Base-by-base conservation (phyloP, 1,140 invertebrate species). In the Penaeus chinensis region DNA sequence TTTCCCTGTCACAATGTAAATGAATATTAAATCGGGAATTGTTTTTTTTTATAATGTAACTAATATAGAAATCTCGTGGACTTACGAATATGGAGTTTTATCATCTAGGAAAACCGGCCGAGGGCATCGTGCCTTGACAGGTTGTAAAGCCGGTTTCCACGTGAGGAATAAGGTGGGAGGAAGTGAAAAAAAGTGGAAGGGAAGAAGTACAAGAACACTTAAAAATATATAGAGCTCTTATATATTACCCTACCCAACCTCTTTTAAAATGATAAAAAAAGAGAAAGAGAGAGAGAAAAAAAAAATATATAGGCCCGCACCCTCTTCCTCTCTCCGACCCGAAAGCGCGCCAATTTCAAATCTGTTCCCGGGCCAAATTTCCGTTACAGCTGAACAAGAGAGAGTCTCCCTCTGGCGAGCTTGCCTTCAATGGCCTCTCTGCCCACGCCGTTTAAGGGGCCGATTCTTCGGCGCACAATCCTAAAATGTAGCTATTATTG, bases 401-500 rank as follows among this genome's bases (percentile, higher is more conserved):
- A 61, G 84, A 85, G 84, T 42, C 27, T 47, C 83, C 74, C 74
- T 47, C 60, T 22, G 61, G 63, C 76, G 61, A 79, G 84, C 60
- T 76, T 22, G 27, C 74, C 27, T 37, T 85, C 24, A 85, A 85
- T 85, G 76, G 84, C 61, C 74, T n/a, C 74, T 60, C 84, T n/a
- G 76, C 84, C 84, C 84, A 54, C 61, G 84, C 84, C 84, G 77
- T 85, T 85, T 85, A 85, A 71, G 84, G 84, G 84, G 13, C 74
- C 84, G 84, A 85, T 85, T 85, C 84, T 85, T 85, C 74, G 69
- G 22, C 62, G 84, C 62, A 85, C 84, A 85, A 85, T 85, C 84
- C 84, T 85, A 85, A 85, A 85, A 85, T 85, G 84, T 85, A 85
- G 84, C 84, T 65, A 85, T 85, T 85, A 85, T 85, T 85, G 84